Percentiles rank a stretch among this genome's conserved stretches.
Conservation (phyloP, 2,113 vertebrate genomes). For the Callorhinus ursinus region DNA sequence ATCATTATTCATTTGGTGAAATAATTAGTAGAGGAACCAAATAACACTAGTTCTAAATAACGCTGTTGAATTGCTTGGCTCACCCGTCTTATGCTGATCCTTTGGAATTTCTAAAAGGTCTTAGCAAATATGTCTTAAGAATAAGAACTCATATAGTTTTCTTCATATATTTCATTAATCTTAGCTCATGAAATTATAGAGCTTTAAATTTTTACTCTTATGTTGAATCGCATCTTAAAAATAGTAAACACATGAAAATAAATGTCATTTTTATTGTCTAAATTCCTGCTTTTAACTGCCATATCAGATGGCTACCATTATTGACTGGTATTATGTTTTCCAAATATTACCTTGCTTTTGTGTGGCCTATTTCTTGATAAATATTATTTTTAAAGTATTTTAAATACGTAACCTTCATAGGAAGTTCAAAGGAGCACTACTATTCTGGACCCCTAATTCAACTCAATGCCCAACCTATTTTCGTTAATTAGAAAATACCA, state of each 20-base stretch:
- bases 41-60: background rate
- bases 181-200: background rate
- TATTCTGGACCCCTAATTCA: background rate
- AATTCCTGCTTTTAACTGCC: background rate
- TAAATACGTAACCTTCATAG: background rate
- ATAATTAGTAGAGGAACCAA: background rate
- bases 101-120: background rate
- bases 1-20: background rate
- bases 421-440: background rate
- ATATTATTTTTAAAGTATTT: background rate
- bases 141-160: background rate
- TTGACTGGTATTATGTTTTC: background rate
- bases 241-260: background rate
- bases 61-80: background rate
- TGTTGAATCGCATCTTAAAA: background rate
- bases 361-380: background rate
- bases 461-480: background rate
- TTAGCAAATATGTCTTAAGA: background rate
- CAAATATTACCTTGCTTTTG: background rate
- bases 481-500: background rate
- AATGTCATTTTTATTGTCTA: background rate
- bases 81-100: background rate
- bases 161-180: background rate
- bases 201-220: background rate
- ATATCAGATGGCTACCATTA: background rate